Evolutionary conservation across 2,113 vertebrate species (phyloP), one percentile per base, ranked within the genome.

Genomic region (Paradisaea rubra): DNA sequence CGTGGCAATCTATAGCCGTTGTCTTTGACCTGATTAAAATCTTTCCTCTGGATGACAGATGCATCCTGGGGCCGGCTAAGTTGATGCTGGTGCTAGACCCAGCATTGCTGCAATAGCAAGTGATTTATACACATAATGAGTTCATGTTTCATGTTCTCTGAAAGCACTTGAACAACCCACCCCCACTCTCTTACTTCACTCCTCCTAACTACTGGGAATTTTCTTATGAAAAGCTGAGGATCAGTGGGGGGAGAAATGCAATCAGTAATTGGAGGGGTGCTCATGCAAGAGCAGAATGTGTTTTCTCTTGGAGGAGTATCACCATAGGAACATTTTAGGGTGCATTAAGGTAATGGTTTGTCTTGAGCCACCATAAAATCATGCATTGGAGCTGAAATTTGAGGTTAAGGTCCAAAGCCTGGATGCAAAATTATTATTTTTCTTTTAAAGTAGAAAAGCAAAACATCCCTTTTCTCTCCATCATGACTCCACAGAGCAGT

Each of bases 21-120:
- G 49, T 63, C 78, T 95, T 76, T 95, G 95, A 94, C 93, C 69
- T 92, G 93, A 95, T 95, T 93, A 92, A 79, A 93, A 76, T 92
- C 63, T 85, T 59, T 44, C 79, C 70, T 64, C 54, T 76, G 89
- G 66, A 80, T 80, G 93, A 82, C 91, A 89, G 85, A 82, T 72
- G 64, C 37, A 5, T 94, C 88, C 92, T 52, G 56, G 52, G 93
- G 93, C 93, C 10, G 1, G 78, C 89, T 79, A 82, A 88, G 64
- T 76, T 56, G 93, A 44, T 94, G 82, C 82, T 95, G 88, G 94
- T 96, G 91, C 66, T 71, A 81, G 68, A 59, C 21, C 54, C 2
- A 0, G 53, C 49, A 57, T 68, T 27, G 6, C 79, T 93, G 74
- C 81, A 59, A 19, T 9, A 70, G 54, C 87, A 73, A 91, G 57